A percentile compares a stretch with the other conserved stretches of the same genome.
These are phyloP conservation scores for Phenacoccus solenopsis DNA, from an alignment of 1,140 invertebrate genomes.

Conservation along the genomic window DNA sequence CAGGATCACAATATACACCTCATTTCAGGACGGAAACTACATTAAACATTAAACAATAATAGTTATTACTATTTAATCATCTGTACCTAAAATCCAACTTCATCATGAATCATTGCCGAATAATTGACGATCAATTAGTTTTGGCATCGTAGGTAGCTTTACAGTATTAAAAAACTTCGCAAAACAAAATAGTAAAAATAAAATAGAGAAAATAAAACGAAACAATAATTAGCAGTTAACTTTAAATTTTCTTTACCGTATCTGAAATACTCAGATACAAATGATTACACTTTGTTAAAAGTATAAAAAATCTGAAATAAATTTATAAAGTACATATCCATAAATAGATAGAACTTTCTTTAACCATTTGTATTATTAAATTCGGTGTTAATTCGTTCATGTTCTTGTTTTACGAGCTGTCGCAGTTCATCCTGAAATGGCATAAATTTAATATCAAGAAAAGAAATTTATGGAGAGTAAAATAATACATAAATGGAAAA, in stretches of 20 bases:
- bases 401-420: slow-evolving; percentile 24
- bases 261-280: not conserved
- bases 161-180: not conserved
- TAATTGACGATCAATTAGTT: too few species aligned
- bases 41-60: not conserved
- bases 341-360: not conserved
- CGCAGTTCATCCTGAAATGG: slow-evolving; percentile 26
- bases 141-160: not conserved
- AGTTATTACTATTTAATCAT: too few species aligned
- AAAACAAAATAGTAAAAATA: not conserved
- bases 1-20: too few species aligned
- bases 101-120: too few species aligned
- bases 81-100: too few species aligned
- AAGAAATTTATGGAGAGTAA: not conserved
- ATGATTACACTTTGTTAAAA: not conserved
- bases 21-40: too few species aligned
- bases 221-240: not conserved
- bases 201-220: not conserved
- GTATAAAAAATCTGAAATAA: not conserved
- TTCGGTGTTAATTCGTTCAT: slow-evolving; percentile 23
- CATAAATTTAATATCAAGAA: slow-evolving; percentile 16
- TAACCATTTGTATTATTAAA: slow-evolving; percentile 1
- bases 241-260: not conserved
- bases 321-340: not conserved
- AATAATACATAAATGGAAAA: not conserved